phyloP scores from a whole-genome alignment of 1,140 invertebrate genomes.

The Diuraphis noxia region DNA sequence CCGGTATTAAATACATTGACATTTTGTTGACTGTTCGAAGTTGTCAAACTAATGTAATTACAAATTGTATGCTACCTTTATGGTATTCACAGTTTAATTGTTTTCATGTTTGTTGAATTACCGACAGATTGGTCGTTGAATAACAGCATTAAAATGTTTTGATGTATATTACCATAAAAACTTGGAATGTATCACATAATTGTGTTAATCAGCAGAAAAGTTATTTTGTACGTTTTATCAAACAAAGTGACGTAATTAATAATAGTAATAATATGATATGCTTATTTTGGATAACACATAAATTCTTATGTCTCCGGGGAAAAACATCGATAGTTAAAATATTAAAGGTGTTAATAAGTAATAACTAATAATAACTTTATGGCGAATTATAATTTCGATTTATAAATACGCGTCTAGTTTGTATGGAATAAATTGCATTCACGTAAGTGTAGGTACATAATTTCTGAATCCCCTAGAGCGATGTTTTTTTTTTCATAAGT shows the following conservation, averaged over 20 bases:
- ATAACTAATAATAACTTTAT: neutral
- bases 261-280: neutral
- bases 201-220: neutral
- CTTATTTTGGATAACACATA: neutral
- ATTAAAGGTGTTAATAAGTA: neutral
- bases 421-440: neutral
- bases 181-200: neutral
- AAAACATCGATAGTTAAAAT: neutral
- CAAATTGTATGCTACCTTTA: neutral
- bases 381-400: neutral
- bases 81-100: neutral
- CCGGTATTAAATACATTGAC: neutral
- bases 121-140: neutral
- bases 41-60: neutral
- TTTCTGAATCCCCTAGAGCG: neutral
- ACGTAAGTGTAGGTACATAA: neutral
- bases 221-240: neutral
- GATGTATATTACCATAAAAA: neutral
- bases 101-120: neutral
- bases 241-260: neutral
- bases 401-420: neutral
- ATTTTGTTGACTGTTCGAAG: neutral
- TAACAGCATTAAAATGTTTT: neutral
- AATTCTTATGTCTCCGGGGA: neutral
- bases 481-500: slow-evolving; percentile 6